These are phyloP conservation scores for Ondatra zibethicus DNA, from an alignment of 2,113 vertebrate genomes.

Conservation along the genomic window DNA sequence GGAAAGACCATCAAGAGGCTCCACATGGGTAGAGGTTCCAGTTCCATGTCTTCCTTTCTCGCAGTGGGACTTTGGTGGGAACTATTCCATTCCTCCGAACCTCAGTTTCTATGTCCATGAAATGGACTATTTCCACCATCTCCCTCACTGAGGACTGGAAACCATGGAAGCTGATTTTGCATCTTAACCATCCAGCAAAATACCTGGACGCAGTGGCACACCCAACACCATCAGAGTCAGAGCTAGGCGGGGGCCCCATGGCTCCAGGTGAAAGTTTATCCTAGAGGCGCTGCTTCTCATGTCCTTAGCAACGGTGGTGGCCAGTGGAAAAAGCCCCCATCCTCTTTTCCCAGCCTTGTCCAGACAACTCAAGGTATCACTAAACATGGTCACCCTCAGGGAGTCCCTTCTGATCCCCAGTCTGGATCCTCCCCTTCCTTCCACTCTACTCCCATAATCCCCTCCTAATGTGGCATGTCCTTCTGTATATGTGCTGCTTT, in stretches of 20 bases:
- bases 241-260: neutral
- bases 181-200: neutral
- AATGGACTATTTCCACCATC: neutral
- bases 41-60: neutral
- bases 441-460: neutral
- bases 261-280: accelerated
- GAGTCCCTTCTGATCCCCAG: neutral
- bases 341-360: neutral
- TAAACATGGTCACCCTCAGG: neutral
- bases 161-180: accelerated
- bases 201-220: neutral
- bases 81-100: neutral
- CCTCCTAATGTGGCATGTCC: no score
- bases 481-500: no score
- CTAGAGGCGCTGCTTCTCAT: neutral
- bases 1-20: neutral
- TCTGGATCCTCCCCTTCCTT: neutral
- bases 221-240: neutral
- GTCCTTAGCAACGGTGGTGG: neutral
- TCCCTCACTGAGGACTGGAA: neutral
- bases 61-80: neutral
- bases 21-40: accelerated
- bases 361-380: neutral
- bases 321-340: accelerated
- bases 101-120: neutral